Evolutionary conservation across 2,113 vertebrate genomes (phyloP), one percentile per base, ranked within the genome.

Genomic region (Ploceus nigricollis): DNA sequence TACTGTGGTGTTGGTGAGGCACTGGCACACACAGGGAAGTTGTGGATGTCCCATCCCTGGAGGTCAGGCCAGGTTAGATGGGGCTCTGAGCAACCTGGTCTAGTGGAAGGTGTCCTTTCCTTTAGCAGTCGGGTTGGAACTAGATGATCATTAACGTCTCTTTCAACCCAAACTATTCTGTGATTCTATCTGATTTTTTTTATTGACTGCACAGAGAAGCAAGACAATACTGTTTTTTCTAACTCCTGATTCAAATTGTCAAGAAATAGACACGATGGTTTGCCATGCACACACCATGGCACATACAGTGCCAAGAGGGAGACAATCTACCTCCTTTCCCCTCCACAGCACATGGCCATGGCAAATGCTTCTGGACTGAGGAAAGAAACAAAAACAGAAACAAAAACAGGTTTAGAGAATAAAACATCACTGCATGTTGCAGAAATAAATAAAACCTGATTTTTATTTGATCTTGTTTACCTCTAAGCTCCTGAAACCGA

Each of bases 261-360:
- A 71, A 53, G 54, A 79, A 63, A 39, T 9, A 88, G 35, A 37
- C 5, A 13, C 13, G 27, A 48, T 30, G 7, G 3, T 58, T 39
- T 65, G 40, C 7, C 25, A 48, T 4, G 6, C 3, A 63, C 10
- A 15, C 16, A n/a, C 4, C 16, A 2, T 5, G 1, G 20, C 56
- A 35, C 56, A 57, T 4, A 2, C 31, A 54, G 11, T 30, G 31
- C 30, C 57, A 79, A 10, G 3, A 3, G 19, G 10, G 7, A 13
- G 31, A 1, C 5, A 66, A 13, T 28, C 20, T 6, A 1, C 24
- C 33, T 61, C 28, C 16, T 78, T 82, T 18, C 4, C 2, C 2
- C 33, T 54, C 8, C 2, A 2, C 2, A 3, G 19, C 40, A 65
- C 1, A 0, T 42, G 20, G 21, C 28, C n/a, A 25, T 2, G 5